Percentiles rank a stretch among this genome's conserved stretches.
Evolutionary conservation across 2,888 invertebrate species (phyloP).

Genomic region (Elysia crispata): DNA sequence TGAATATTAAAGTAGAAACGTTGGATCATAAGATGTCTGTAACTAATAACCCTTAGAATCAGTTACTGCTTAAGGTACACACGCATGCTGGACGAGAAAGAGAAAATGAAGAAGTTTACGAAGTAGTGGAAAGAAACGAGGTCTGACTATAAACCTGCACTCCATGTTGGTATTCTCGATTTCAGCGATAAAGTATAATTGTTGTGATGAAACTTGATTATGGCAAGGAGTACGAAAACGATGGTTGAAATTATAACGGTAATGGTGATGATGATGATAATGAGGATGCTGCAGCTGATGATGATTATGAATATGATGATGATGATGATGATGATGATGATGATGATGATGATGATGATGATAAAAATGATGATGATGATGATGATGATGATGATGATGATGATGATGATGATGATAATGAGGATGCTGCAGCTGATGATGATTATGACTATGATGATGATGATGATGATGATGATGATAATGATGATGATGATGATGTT

Average conservation of each 20-base stretch:
- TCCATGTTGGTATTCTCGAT: too few species aligned
- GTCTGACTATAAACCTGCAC: too few species aligned
- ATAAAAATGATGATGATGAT: constrained; percentile 11
- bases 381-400: constrained; percentile 14
- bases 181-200: too few species aligned
- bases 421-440: neutral
- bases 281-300: neutral
- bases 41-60: too few species aligned
- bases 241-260: neutral
- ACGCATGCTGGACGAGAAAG: too few species aligned
- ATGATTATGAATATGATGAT: constrained; percentile 6
- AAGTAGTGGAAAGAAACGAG: too few species aligned
- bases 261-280: constrained; percentile 10
- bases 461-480: constrained; percentile 13
- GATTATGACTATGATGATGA: constrained; percentile 6
- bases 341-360: neutral
- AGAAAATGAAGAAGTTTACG: too few species aligned
- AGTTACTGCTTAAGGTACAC: too few species aligned
- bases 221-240: too few species aligned
- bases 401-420: neutral
- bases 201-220: too few species aligned
- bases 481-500: neutral
- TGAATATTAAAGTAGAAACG: too few species aligned
- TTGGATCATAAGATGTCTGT: too few species aligned
- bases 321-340: constrained; percentile 13